Evolutionary conservation across 2,888 invertebrate genomes (phyloP), one percentile per base, ranked within the genome.

Genomic region (Herminia tarsipennalis): DNA sequence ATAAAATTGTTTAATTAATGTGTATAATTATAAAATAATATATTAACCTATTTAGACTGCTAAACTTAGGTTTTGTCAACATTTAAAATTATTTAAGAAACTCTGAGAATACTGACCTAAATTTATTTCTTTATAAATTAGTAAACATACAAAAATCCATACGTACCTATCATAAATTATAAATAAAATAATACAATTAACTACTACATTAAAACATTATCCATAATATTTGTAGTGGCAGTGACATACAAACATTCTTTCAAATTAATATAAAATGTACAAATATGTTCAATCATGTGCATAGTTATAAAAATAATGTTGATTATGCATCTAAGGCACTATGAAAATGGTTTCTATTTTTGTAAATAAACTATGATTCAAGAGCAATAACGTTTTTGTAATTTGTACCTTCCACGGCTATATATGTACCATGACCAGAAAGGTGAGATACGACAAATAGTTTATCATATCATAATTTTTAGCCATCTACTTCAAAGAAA

Each of bases 301-400:
- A 79, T 79, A 78, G 78, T 75, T 65, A 72, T 70, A 67, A 70
- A 64, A 70, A 61, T 68, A 67, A 65, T 58, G 62, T 66, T 70
- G 65, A 75, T 73, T 70, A 62, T 66, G 70, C 62, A 75, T 76
- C 43, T 34, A 58, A 76, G 71, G 68, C 74, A 74, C 70, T 75
- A 57, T 63, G 47, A 45, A 74, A 71, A 76, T 77, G 65, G 76
- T 85, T 85, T 86, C 80, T 88, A 88, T 86, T 89, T 88, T 89
- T 90, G 88, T 89, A 88, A 88, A 88, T 90, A 90, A 88, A 88
- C 69, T 66, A 76, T 79, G 58, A 73, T 76, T 73, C 62, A 70
- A 73, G 61, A 69, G 66, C 56, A 41, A 57, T 25, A 42, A 44
- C 54, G 65, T 36, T 56, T 58, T 70, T 52, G 50, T 12, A 42